Base-by-base conservation (phyloP, 1,140 invertebrate species). In the Triops cancriformis region DNA sequence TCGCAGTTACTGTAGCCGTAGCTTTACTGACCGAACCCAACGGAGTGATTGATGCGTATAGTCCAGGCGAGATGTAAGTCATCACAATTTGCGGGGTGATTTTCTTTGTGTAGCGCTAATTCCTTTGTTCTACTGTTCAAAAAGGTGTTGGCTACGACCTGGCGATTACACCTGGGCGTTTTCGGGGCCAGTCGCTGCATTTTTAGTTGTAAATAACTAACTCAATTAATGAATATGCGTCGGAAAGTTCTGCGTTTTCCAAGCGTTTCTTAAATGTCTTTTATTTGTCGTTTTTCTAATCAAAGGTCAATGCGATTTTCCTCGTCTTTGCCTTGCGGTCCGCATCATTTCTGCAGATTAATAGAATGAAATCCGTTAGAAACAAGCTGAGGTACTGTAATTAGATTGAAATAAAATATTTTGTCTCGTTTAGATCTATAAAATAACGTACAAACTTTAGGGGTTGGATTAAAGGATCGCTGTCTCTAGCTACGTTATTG, bases 111-210 rank as follows among this genome's bases (percentile, higher is more conserved):
- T 18, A 41, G 9, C 10, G n/a, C 18, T 37, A 26, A 86, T 74
- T 84, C 84, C 77, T 80, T 82, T 89, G 89, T 85, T 87, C 81
- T 88, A 87, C 73, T 88, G 87, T 45, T 80, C 84, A 12, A 80
- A 82, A 27, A 85, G 87, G 82, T 89, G 89, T 82, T 90, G 89
- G 88, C 82, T 90, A 37, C 82, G 83, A 23, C 84, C 85, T 43
- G 84, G 87, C 72, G 86, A 86, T 79, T 84, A 86, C 73, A 86
- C 89, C 78, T 87, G 88, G 83, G 85, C 86, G 78, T 90, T 90
- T 83, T 85, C 89, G 9, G 86, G 86, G 5, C 89, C 89, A 11
- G 87, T 87, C 43, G 81, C 83, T 79, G 82, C 84, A 26, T 84
- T 89, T 26, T 83, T 89, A 41, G 72, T 85, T 73, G 86, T 87